phyloP scores from a whole-genome alignment of 2,113 vertebrate species.

The Marcusenius ussheri region DNA sequence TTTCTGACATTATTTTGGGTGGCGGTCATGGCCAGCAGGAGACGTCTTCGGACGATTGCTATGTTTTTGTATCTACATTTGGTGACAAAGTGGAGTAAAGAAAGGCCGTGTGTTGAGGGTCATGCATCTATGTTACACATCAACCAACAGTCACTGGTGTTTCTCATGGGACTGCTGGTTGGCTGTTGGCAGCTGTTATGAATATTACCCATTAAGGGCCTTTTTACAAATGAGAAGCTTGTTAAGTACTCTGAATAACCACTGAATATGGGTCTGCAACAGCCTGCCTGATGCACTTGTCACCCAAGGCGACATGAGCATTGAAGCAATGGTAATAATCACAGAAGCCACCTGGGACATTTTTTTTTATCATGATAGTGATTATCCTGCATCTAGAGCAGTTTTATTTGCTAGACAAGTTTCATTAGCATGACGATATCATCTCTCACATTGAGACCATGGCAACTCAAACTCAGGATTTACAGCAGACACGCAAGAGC shows the following conservation, averaged over 20 bases:
- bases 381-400: conserved; percentile 3
- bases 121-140: not conserved
- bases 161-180: not conserved
- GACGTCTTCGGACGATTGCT: not conserved
- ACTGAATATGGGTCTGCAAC: not conserved
- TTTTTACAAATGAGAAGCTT: not conserved
- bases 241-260: not conserved
- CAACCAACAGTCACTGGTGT: not conserved
- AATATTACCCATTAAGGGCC: not conserved
- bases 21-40: not conserved
- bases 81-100: not conserved
- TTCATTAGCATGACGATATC: not conserved
- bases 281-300: not conserved
- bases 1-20: not conserved
- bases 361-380: not conserved
- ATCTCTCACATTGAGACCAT: not conserved
- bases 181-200: not conserved
- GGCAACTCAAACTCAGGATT: not conserved
- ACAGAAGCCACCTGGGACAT: not conserved
- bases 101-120: not conserved
- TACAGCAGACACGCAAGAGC: not conserved
- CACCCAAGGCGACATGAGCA: not conserved
- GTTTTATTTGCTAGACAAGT: not conserved
- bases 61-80: not conserved
- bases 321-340: not conserved